A percentile compares a stretch with the other conserved stretches of the same genome.
phyloP scores from a whole-genome alignment of 64 coral and sea anemone genomes.

The Stichodactyla helianthus region DNA sequence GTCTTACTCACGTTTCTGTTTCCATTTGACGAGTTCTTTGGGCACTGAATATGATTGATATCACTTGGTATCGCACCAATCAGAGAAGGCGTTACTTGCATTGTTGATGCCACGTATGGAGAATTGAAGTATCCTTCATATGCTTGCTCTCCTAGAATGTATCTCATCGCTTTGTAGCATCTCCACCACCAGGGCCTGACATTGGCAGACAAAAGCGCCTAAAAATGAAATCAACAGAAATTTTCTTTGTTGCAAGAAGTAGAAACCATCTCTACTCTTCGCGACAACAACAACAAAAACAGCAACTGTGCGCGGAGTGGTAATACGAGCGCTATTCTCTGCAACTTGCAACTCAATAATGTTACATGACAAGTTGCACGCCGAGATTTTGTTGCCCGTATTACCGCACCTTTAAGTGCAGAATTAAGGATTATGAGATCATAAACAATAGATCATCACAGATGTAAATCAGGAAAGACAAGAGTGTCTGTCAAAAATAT shows the following conservation, averaged over 20 bases:
- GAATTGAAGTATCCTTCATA: not conserved
- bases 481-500: not conserved
- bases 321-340: too few relatives aligned
- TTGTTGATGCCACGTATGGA: slow-evolving; percentile 19
- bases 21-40: slow-evolving; percentile 10
- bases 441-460: not conserved
- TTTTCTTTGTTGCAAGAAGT: too few relatives aligned
- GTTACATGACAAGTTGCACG: not conserved
- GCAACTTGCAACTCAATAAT: too few relatives aligned
- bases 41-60: slow-evolving; percentile 13
- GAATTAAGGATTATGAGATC: too few relatives aligned
- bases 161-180: not conserved
- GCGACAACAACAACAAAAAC: too few relatives aligned
- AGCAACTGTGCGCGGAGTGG: too few relatives aligned
- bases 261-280: too few relatives aligned
- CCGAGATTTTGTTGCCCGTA: too few relatives aligned
- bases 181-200: not conserved
- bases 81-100: slow-evolving; percentile 12
- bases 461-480: not conserved
- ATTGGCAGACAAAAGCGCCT: not conserved
- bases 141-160: not conserved
- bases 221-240: not conserved
- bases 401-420: too few relatives aligned
- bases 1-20: not conserved
- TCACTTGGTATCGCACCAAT: slow-evolving; percentile 31